These are phyloP conservation scores for Peromyscus melanophrys DNA, from an alignment of 2,797 vertebrate genomes.

Conservation along the genomic window DNA sequence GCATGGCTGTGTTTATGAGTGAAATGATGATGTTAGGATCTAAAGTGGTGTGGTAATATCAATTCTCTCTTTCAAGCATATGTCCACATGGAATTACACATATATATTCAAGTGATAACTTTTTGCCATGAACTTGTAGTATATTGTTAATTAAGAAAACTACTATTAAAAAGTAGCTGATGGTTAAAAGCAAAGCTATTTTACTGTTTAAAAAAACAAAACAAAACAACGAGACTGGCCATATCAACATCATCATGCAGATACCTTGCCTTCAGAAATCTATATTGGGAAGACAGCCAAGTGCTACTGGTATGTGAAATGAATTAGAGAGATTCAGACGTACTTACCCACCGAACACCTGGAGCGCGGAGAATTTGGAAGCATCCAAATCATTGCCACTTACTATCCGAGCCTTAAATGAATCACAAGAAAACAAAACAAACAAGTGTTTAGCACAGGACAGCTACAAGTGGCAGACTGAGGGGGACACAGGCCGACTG, in stretches of 20 bases:
- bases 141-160: not conserved
- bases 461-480: not conserved
- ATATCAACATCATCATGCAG: not conserved
- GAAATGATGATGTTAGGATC: not conserved
- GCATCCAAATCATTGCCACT: conserved; percentile 92
- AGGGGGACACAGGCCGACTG: conserved; percentile 75
- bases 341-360: conserved; percentile 95
- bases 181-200: not conserved
- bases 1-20: not conserved
- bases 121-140: not conserved
- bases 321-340: not conserved
- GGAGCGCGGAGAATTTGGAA: conserved; percentile 93
- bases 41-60: not conserved
- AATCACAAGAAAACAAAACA: conserved; percentile 80
- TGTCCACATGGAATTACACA: not conserved
- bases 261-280: not conserved
- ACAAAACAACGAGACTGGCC: not conserved
- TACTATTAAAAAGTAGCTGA: not conserved
- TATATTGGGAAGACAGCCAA: not conserved
- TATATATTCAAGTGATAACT: not conserved
- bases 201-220: not conserved
- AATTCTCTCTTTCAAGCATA: not conserved
- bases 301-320: not conserved
- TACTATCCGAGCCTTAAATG: conserved; percentile 91
- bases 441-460: conserved; percentile 70